Evolutionary conservation across 2,888 invertebrate species (phyloP).

Genomic region (Eilema griseolum): DNA sequence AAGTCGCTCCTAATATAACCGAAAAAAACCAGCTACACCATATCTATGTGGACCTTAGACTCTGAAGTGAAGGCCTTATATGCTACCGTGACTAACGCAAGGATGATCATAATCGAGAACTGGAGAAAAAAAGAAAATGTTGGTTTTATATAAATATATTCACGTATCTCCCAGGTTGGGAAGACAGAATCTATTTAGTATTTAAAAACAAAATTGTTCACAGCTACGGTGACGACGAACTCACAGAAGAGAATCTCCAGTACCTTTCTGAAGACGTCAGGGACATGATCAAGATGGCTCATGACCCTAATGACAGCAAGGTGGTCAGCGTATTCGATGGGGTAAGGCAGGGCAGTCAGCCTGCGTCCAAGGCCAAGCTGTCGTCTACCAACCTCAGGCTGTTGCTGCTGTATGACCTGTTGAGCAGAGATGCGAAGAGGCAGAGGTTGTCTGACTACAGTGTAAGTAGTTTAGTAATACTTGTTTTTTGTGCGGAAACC

Average conservation of each 20-base stretch:
- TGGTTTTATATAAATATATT: too few relatives aligned
- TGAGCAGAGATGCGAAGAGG: constrained; percentile 89
- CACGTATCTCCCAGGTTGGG: too few relatives aligned
- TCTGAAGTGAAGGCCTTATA: too few relatives aligned
- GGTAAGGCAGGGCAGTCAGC: constrained; percentile 64
- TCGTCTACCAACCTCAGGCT: constrained; percentile 88
- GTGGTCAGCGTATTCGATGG: constrained; percentile 76
- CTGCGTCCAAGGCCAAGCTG: constrained; percentile 84
- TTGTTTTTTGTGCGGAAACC: too few relatives aligned
- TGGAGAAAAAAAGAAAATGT: too few relatives aligned
- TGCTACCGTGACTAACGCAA: too few relatives aligned
- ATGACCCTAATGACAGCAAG: constrained; percentile 72
- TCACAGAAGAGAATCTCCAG: constrained; percentile 77
- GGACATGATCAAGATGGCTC: constrained; percentile 78
- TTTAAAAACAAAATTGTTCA: background rate
- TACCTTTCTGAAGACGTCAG: constrained; percentile 76
- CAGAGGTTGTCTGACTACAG: constrained; percentile 88
- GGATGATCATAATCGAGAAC: too few relatives aligned
- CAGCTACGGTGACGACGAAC: constrained; percentile 53
- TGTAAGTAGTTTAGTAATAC: constrained; percentile 70
- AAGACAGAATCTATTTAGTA: background rate
- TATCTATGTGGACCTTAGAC: too few relatives aligned
- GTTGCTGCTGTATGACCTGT: constrained; percentile 87
- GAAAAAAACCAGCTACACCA: too few relatives aligned
- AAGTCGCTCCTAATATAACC: too few relatives aligned